phyloP scores from a whole-genome alignment of 2,113 vertebrate genomes.

The Cavia aperea region DNA sequence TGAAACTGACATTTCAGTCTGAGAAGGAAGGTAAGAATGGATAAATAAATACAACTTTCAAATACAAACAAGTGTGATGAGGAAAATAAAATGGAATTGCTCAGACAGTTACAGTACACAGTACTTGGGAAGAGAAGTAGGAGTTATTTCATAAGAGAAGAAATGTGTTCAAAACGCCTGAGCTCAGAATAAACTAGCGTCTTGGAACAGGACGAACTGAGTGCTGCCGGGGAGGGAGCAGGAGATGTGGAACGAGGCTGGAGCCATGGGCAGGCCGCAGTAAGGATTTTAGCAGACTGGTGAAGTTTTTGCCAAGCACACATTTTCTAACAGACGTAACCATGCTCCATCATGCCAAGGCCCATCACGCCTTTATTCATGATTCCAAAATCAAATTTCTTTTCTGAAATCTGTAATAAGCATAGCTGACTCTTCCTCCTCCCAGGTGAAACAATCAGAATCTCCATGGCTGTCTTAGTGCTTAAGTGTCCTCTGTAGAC shows the following conservation, averaged over 20 bases:
- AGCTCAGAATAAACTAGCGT: neutral
- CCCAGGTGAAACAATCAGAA: neutral
- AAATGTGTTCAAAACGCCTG: neutral
- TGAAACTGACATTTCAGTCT: neutral
- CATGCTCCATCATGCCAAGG: neutral
- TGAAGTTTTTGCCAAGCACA: neutral
- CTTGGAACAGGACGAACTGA: neutral
- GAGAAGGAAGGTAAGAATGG: neutral
- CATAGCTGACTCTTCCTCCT: neutral
- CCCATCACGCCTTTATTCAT: neutral
- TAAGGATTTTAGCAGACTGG: neutral
- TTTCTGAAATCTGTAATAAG: neutral
- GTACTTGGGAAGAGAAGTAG: neutral
- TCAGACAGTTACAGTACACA: neutral
- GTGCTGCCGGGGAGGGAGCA: neutral
- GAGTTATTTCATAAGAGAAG: neutral
- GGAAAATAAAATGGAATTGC: neutral
- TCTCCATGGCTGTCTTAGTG: neutral
- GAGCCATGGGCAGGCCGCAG: neutral
- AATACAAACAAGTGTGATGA: neutral
- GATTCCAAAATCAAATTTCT: neutral
- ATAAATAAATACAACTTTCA: neutral
- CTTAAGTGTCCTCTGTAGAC: neutral
- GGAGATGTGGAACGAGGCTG: fast-evolving
- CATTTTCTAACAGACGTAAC: neutral